These are phyloP conservation scores for Scyliorhinus canicula DNA, from an alignment of 2,797 vertebrate genomes.

Conservation along the genomic window DNA sequence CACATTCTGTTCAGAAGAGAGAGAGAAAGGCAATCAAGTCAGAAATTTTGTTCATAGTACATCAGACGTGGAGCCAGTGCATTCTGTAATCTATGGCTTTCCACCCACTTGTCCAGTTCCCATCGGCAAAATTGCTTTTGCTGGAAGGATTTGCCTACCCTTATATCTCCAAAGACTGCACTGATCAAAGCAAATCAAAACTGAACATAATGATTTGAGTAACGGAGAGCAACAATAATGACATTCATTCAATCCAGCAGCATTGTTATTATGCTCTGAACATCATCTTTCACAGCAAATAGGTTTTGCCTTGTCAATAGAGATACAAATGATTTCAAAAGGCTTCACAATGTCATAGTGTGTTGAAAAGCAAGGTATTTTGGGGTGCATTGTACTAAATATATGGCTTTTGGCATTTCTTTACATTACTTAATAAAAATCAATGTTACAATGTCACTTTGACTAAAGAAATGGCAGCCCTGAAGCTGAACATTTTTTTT, in stretches of 20 bases:
- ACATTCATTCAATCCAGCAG: not conserved
- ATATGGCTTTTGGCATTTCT: not conserved
- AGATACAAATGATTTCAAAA: constrained; percentile 7
- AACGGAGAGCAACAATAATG: not conserved
- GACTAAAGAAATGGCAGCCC: not conserved
- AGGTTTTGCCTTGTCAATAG: not conserved
- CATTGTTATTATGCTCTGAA: not conserved
- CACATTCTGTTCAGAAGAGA: not conserved
- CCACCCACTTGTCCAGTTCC: not conserved
- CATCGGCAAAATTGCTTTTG: not conserved
- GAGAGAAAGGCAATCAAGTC: not conserved
- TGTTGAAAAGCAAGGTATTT: not conserved
- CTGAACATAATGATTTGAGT: not conserved
- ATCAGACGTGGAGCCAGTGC: not conserved
- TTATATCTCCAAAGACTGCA: not conserved
- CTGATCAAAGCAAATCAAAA: not conserved
- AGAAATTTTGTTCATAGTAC: not conserved
- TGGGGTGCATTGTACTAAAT: not conserved
- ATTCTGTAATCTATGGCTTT: not conserved
- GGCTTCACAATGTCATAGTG: not conserved
- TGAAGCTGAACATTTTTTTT: not conserved
- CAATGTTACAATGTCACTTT: not conserved
- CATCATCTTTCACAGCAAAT: not conserved
- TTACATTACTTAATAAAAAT: not conserved
- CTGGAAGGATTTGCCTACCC: not conserved